A percentile compares a stretch with the other conserved stretches of the same genome.
Conservation (phyloP, 2,888 invertebrate species). For the Melolontha melolontha region DNA sequence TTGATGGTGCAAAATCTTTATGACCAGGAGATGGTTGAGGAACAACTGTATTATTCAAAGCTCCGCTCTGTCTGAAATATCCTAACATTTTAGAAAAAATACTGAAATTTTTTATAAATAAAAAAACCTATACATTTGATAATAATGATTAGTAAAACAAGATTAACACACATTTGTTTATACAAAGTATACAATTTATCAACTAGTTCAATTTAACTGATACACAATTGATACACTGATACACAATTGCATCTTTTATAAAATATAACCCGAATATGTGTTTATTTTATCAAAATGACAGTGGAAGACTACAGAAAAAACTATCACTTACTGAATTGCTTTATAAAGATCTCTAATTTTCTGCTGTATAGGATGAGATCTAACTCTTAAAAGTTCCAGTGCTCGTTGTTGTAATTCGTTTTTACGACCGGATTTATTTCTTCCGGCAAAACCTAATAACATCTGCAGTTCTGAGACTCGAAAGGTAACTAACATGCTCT, state of each 20-base stretch:
- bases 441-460: conserved; percentile 82
- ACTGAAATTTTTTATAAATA: conserved; percentile 31
- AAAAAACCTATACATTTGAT: conserved; percentile 36
- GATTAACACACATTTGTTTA: conserved; percentile 2
- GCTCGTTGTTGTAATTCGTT: conserved; percentile 82
- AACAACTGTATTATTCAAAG: conserved; percentile 56
- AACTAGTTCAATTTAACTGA: background rate
- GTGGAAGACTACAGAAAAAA: conserved; percentile 4
- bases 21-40: conserved; percentile 55
- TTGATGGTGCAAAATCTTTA: conserved; percentile 54
- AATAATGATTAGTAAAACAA: conserved; percentile 23
- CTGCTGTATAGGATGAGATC: conserved; percentile 72
- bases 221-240: background rate
- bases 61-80: conserved; percentile 60
- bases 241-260: background rate
- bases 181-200: background rate
- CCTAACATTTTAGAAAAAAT: conserved; percentile 39
- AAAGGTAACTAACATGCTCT: conserved; percentile 74
- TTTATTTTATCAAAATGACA: conserved; percentile 2
- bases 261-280: background rate
- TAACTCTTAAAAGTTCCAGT: conserved; percentile 75
- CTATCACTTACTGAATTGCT: conserved; percentile 71
- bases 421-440: conserved; percentile 84
- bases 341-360: conserved; percentile 78
- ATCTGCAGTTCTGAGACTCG: conserved; percentile 88